Evolutionary conservation across 35 echinoderm and acorn worm genomes (phyloP).

Genomic region (Heliocidaris erythrogramma): DNA sequence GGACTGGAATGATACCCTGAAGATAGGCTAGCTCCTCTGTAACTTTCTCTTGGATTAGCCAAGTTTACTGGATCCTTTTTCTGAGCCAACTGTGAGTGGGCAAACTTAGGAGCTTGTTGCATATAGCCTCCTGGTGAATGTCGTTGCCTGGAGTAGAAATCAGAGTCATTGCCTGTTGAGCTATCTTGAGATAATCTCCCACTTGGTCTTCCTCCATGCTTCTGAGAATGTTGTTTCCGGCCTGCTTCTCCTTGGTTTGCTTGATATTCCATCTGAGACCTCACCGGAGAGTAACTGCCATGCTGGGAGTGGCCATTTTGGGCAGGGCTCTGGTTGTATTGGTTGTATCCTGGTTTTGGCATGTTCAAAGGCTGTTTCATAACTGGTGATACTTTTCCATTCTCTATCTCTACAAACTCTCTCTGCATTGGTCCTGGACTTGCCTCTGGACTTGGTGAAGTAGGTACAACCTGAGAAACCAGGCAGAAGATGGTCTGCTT

Average conservation of each 20-base stretch:
- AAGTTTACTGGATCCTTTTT: neutral
- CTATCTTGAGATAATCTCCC: slow-evolving; percentile 54
- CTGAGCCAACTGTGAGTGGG: neutral
- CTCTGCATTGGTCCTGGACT: slow-evolving; percentile 21
- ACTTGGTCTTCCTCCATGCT: slow-evolving; percentile 5
- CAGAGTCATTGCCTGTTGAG: slow-evolving; percentile 29
- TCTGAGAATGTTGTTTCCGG: slow-evolving; percentile 19
- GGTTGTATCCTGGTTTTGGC: neutral
- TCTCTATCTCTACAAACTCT: slow-evolving; percentile 30
- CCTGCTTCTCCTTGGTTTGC: neutral
- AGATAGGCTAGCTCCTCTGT: neutral
- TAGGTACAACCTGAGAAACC: slow-evolving; percentile 38
- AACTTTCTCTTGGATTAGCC: neutral
- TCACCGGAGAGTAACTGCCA: slow-evolving; percentile 6
- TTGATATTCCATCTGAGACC: slow-evolving; percentile 6
- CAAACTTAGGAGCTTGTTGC: neutral
- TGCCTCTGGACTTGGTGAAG: slow-evolving; percentile 24
- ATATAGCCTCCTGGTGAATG: neutral
- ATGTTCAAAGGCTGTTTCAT: neutral
- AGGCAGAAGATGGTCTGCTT: slow-evolving; percentile 47
- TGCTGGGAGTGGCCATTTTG: neutral
- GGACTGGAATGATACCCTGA: slow-evolving; percentile 42
- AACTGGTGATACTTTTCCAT: slow-evolving; percentile 39
- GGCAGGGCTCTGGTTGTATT: neutral
- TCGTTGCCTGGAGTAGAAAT: neutral